These are phyloP conservation scores for Thalassoma bifasciatum DNA, from an alignment of 2,113 vertebrate genomes.

Conservation along the genomic window DNA sequence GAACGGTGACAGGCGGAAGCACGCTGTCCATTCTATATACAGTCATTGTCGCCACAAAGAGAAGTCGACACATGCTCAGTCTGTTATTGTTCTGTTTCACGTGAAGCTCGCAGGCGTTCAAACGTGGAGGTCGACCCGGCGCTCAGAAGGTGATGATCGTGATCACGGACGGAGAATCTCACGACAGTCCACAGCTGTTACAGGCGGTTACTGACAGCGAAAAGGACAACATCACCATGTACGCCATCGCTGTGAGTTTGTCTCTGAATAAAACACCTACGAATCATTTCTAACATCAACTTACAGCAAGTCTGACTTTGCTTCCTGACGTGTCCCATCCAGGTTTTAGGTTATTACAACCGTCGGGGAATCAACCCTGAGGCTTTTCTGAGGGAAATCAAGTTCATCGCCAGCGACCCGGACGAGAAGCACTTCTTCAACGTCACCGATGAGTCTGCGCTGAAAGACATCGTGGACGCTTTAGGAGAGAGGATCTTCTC, in stretches of 20 bases:
- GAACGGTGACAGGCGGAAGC: too few species aligned
- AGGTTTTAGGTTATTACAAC: slow-evolving; percentile 98
- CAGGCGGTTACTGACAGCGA: slow-evolving; percentile 90
- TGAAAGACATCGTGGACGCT: slow-evolving; percentile 97
- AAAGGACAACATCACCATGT: slow-evolving; percentile 94
- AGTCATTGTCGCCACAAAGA: too few species aligned
- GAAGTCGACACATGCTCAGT: too few species aligned
- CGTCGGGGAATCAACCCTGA: slow-evolving; percentile 94
- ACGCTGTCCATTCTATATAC: too few species aligned
- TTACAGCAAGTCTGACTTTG: neutral
- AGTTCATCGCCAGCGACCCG: slow-evolving; percentile 95
- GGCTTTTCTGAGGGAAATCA: slow-evolving; percentile 94
- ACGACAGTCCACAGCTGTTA: slow-evolving; percentile 92
- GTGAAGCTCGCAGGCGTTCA: slow-evolving; percentile 86
- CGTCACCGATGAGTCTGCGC: slow-evolving; percentile 91
- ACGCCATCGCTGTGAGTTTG: slow-evolving; percentile 92
- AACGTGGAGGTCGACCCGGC: slow-evolving; percentile 90
- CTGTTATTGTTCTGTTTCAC: neutral
- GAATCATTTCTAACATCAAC: too few species aligned
- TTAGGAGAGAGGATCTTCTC: slow-evolving; percentile 95
- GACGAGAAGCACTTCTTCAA: slow-evolving; percentile 97
- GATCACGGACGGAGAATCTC: slow-evolving; percentile 97
- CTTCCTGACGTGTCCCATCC: neutral
- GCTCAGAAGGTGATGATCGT: slow-evolving; percentile 98
- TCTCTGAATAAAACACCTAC: neutral